Conservation (phyloP, 2,797 vertebrate species). For the Lindbergichthys nudifrons region DNA sequence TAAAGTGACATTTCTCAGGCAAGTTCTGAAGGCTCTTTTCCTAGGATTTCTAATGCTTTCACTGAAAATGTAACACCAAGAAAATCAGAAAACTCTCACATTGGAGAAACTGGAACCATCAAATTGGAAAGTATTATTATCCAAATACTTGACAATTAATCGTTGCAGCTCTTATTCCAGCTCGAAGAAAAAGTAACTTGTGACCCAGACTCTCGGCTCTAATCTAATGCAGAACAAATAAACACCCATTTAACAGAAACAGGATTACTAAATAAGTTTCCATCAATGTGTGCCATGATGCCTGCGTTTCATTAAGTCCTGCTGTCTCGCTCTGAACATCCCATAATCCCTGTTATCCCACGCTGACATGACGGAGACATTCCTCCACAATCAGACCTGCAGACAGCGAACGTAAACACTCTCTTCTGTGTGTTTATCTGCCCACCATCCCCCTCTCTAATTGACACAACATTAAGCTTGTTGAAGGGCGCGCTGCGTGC, state of each 20-base stretch:
- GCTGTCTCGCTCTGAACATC: constrained; percentile 27
- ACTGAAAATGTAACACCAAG: too few relatives aligned
- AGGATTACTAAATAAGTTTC: background rate
- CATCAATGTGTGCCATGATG: background rate
- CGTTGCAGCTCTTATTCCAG: background rate
- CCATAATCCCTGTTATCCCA: constrained; percentile 23
- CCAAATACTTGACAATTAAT: too few relatives aligned
- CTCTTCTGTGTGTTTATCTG: constrained; percentile 26
- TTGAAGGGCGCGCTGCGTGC: constrained; percentile 9
- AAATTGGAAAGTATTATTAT: too few relatives aligned
- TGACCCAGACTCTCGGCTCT: background rate
- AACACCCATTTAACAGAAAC: background rate
- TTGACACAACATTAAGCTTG: constrained; percentile 37
- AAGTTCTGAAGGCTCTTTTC: too few relatives aligned
- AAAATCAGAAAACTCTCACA: too few relatives aligned
- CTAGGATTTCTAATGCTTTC: too few relatives aligned
- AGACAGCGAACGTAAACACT: constrained; percentile 57
- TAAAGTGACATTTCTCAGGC: too few relatives aligned
- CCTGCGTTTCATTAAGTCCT: constrained; percentile 8
- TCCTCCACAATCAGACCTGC: constrained; percentile 62
- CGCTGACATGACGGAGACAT: constrained; percentile 44
- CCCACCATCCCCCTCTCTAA: constrained; percentile 11
- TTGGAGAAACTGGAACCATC: too few relatives aligned
- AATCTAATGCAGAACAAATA: background rate
- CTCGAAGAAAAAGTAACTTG: background rate